Evolutionary conservation across 2,113 vertebrate genomes (phyloP), one percentile per base, ranked within the genome.

Genomic region (Tragelaphus scriptus): DNA sequence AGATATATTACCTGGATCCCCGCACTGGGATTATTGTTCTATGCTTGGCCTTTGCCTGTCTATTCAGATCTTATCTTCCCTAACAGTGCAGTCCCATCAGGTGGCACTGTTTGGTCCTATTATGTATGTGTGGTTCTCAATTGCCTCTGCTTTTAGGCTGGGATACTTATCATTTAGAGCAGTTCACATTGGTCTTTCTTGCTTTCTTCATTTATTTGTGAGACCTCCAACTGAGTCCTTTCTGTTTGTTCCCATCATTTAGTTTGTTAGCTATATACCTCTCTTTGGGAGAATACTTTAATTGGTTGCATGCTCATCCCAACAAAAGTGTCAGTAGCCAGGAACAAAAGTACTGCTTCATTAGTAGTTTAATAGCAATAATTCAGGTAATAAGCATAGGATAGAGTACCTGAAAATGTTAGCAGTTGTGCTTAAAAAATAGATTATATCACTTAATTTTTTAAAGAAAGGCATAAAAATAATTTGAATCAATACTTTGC

Each of bases 281-380:
- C 97, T 98, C 98, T 99, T 98, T 98, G 99, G 99, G 99, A 99
- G 94, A 99, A 99, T 99, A 99, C 98, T 97, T 96, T 99, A 98
- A 99, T 99, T 99, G 99, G 98, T 98, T 99, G 99, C 96, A 99
- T 99, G 97, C 99, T 99, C 88, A 98, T 99, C 97, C 99, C 99
- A 97, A 99, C 99, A 97, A 99, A 99, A 99, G 99, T 99, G 75
- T 99, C 99, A 97, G 98, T 99, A 99, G 99, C 99, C 99, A 99
- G 99, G 99, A 99, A 99, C 99, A 99, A 99, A 99, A 99, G 99
- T 93, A 98, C 99, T 97, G 99, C 99, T 92, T 98, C 99, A 96
- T 99, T 99, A 75, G 99, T 99, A 85, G 98, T 99, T 95, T 99
- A 99, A 99, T 99, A 99, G 99, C 97, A 98, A 99, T 97, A 97